A percentile compares a stretch with the other conserved stretches of the same genome.
phyloP scores from a whole-genome alignment of 2,797 vertebrate genomes.

The Mus minutoides region DNA sequence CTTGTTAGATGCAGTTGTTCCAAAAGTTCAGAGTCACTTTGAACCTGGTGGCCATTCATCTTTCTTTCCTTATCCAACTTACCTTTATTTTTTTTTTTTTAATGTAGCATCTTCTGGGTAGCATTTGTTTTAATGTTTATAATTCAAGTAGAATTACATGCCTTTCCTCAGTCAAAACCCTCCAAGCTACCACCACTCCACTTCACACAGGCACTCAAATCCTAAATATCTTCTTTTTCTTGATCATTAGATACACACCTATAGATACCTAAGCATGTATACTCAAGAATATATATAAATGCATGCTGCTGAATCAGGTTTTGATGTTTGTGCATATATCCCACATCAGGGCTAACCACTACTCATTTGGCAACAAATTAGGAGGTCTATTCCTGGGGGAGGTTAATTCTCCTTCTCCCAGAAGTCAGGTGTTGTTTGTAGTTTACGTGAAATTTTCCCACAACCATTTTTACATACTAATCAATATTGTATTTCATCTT shows the following conservation, averaged over 20 bases:
- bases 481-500: background rate
- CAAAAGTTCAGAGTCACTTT: background rate
- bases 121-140: background rate
- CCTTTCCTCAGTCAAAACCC: background rate
- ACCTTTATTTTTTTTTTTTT: background rate
- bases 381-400: background rate
- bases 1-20: background rate
- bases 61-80: background rate
- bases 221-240: background rate
- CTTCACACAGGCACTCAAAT: rapidly evolving
- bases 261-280: background rate
- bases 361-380: background rate
- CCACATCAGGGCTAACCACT: background rate
- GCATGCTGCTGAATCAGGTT: rapidly evolving
- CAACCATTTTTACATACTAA: background rate
- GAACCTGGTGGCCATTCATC: background rate
- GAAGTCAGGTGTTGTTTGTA: background rate
- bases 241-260: background rate
- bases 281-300: background rate
- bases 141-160: background rate
- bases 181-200: too few species aligned
- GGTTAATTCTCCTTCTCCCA: background rate
- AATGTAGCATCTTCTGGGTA: background rate
- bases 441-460: background rate
- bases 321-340: background rate